A percentile compares a stretch with the other conserved stretches of the same genome.
Evolutionary conservation across 2,888 invertebrate genomes (phyloP).

Genomic region (Brachynemurus nebulosus): DNA sequence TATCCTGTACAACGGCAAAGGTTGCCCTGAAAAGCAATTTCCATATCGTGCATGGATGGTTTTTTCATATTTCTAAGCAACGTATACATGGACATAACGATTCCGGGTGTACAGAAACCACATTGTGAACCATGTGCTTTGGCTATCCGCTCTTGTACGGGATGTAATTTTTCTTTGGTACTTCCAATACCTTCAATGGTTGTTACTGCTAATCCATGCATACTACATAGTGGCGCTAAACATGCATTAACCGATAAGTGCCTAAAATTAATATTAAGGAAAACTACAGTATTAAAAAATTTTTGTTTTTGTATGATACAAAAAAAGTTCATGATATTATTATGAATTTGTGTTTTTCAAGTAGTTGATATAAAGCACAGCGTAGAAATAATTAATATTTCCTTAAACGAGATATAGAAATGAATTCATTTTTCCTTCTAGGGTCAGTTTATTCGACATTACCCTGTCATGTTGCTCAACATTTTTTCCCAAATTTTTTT

Average conservation of each 20-base stretch:
- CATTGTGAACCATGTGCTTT: slow-evolving; percentile 90
- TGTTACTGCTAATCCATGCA: slow-evolving; percentile 80
- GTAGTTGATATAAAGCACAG: no score
- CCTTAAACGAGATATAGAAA: no score
- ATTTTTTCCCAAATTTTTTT: no score
- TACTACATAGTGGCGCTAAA: slow-evolving; percentile 68
- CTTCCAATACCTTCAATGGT: slow-evolving; percentile 91
- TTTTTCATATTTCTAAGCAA: slow-evolving; percentile 57
- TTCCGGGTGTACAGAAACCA: slow-evolving; percentile 91
- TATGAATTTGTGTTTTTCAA: no score
- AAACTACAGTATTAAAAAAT: no score
- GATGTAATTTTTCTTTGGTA: slow-evolving; percentile 61
- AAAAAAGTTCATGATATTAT: no score
- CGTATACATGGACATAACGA: slow-evolving; percentile 95
- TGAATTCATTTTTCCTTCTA: no score
- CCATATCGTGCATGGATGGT: slow-evolving; percentile 63
- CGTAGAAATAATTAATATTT: no score
- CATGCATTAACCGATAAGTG: slow-evolving; percentile 83
- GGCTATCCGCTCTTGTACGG: slow-evolving; percentile 77
- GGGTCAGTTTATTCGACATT: no score
- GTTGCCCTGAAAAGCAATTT: slow-evolving; percentile 68
- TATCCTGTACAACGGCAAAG: slow-evolving; percentile 92
- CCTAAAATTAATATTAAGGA: slow-evolving; percentile 28
- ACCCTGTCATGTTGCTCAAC: no score
- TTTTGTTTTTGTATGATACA: no score